These are phyloP conservation scores for Tiliacea aurago DNA, from an alignment of 2,888 invertebrate species.

Conservation along the genomic window DNA sequence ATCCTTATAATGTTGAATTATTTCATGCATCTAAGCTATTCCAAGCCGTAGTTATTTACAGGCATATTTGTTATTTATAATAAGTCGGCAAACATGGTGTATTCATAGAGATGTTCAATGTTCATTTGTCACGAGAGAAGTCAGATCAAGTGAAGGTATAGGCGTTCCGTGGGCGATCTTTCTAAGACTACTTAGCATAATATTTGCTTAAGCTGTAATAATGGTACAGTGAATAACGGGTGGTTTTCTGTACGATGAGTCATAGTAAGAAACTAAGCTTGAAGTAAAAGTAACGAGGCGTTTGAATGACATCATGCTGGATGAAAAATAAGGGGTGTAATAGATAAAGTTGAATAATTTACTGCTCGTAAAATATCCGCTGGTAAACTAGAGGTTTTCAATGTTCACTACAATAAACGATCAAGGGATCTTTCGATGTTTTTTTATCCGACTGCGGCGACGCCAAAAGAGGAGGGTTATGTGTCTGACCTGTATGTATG, in stretches of 20 bases:
- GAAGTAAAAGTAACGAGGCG: constrained; percentile 18
- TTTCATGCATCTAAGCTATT: not conserved
- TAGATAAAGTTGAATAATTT: not conserved
- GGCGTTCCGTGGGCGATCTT: constrained; percentile 47
- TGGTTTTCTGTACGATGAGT: constrained; percentile 40
- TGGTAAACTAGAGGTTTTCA: not conserved
- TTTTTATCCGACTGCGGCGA: too few species aligned
- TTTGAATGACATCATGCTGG: constrained; percentile 16
- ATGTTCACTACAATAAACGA: not conserved
- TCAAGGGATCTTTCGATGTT: too few species aligned
- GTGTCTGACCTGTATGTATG: too few species aligned
- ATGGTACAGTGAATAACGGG: constrained; percentile 25
- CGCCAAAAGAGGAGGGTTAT: too few species aligned
- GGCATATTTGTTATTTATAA: not conserved
- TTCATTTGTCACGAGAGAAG: constrained; percentile 42
- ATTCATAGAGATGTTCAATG: constrained; percentile 42
- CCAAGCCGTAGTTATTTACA: not conserved
- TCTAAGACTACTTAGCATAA: constrained; percentile 34
- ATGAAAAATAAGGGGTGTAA: constrained; percentile 6
- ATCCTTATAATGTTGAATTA: not conserved
- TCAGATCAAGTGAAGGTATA: constrained; percentile 9
- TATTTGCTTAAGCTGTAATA: constrained; percentile 35
- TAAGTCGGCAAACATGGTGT: constrained; percentile 10
- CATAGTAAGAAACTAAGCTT: constrained; percentile 14
- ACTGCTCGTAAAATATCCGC: not conserved